Conservation (phyloP, 2,113 vertebrate genomes). For the Rhineura floridana region DNA sequence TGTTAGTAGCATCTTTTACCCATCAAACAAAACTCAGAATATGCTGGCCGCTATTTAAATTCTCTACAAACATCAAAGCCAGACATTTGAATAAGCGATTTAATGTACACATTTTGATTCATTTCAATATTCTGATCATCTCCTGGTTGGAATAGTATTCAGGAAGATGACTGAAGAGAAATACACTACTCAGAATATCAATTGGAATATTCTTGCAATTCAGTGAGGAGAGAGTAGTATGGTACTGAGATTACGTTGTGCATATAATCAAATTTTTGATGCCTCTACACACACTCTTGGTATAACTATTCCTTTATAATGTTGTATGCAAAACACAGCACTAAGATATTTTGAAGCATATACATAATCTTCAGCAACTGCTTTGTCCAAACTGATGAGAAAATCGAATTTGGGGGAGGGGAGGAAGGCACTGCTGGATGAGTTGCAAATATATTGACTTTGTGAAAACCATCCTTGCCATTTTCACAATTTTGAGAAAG, state of each 20-base stretch:
- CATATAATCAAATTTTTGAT: constrained; percentile 77
- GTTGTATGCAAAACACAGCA: constrained; percentile 68
- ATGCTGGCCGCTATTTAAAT: constrained; percentile 75
- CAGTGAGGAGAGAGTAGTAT: constrained; percentile 67
- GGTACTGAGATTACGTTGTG: constrained; percentile 79
- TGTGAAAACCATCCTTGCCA: constrained; percentile 41
- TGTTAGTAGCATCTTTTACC: constrained; percentile 61
- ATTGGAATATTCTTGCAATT: constrained; percentile 76
- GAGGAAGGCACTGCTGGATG: constrained; percentile 40
- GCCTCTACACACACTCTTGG: constrained; percentile 59
- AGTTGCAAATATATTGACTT: constrained; percentile 33
- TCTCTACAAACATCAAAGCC: constrained; percentile 75
- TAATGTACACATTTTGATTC: constrained; percentile 82
- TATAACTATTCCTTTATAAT: constrained; percentile 66
- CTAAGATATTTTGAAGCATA: constrained; percentile 59
- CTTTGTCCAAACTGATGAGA: constrained; percentile 58
- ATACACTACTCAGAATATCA: constrained; percentile 76
- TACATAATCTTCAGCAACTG: constrained; percentile 47
- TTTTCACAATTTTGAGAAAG: constrained; percentile 36
- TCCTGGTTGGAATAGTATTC: constrained; percentile 77
- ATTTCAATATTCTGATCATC: constrained; percentile 76
- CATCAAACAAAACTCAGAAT: constrained; percentile 77
- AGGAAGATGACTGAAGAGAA: constrained; percentile 75
- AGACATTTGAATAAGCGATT: constrained; percentile 81
- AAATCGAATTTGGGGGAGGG: constrained; percentile 45